Percentiles rank a stretch among this genome's conserved stretches.
Evolutionary conservation across 2,797 vertebrate species (phyloP).

Genomic region (Gorsachius magnificus): DNA sequence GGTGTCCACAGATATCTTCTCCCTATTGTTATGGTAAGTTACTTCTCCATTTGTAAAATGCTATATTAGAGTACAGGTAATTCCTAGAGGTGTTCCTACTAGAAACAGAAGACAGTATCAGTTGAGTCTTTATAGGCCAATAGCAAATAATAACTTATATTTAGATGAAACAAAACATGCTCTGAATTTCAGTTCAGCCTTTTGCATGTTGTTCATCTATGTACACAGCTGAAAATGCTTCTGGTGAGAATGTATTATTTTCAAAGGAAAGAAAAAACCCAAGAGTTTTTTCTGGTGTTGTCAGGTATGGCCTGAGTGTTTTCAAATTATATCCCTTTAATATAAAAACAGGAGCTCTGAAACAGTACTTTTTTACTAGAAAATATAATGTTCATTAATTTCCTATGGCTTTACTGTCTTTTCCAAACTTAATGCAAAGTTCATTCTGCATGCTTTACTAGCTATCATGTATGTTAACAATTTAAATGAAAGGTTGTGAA

Average conservation of each 20-base stretch:
- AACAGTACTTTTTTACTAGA: neutral
- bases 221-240: neutral
- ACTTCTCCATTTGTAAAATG: neutral
- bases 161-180: neutral
- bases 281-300: neutral
- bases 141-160: neutral
- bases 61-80: neutral
- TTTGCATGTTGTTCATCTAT: neutral
- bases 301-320: neutral
- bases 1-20: neutral
- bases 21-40: rapidly evolving
- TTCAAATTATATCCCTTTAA: neutral
- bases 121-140: neutral
- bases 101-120: neutral
- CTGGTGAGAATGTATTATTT: neutral
- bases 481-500: neutral
- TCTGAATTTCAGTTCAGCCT: neutral
- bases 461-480: neutral
- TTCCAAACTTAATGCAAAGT: neutral
- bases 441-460: neutral
- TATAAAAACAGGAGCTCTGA: neutral
- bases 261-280: neutral
- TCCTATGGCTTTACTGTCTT: neutral
- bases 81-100: neutral
- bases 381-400: neutral